Evolutionary conservation across 2,113 vertebrate genomes (phyloP).

Genomic region (Calidris pugnax): DNA sequence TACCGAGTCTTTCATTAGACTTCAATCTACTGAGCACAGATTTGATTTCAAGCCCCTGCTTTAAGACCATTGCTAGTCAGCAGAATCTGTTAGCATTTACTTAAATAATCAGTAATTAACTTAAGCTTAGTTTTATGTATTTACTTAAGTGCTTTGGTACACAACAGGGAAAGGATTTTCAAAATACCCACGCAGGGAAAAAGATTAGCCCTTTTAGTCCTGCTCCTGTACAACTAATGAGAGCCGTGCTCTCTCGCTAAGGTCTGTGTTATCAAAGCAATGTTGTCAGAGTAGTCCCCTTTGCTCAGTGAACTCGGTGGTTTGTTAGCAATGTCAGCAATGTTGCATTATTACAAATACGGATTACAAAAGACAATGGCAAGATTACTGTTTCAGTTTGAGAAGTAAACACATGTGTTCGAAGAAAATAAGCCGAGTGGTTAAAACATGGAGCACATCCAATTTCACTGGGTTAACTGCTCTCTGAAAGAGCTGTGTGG

Average conservation of each 20-base stretch:
- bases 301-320: slow-evolving; percentile 1
- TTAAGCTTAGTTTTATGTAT: background rate
- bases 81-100: slow-evolving; percentile 3
- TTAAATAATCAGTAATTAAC: slow-evolving; percentile 19
- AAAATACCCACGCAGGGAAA: background rate
- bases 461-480: background rate
- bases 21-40: background rate
- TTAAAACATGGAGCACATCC: background rate
- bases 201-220: background rate
- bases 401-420: background rate
- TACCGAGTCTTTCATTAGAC: background rate
- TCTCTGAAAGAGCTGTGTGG: background rate
- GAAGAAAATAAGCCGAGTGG: background rate
- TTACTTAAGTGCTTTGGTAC: slow-evolving; percentile 15
- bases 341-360: slow-evolving; percentile 18
- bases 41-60: background rate
- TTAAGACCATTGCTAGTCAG: background rate
- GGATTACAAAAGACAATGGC: slow-evolving; percentile 7
- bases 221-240: background rate
- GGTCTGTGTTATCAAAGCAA: background rate
- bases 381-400: slow-evolving; percentile 9
- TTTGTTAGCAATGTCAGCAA: slow-evolving; percentile 15
- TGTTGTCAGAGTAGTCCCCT: slow-evolving; percentile 1
- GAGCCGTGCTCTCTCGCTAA: background rate
- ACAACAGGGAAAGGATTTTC: slow-evolving; percentile 15